A percentile compares a stretch with the other conserved stretches of the same genome.
Evolutionary conservation across 35 echinoderm and acorn worm species (phyloP).

Genomic region (Apostichopus californicus): DNA sequence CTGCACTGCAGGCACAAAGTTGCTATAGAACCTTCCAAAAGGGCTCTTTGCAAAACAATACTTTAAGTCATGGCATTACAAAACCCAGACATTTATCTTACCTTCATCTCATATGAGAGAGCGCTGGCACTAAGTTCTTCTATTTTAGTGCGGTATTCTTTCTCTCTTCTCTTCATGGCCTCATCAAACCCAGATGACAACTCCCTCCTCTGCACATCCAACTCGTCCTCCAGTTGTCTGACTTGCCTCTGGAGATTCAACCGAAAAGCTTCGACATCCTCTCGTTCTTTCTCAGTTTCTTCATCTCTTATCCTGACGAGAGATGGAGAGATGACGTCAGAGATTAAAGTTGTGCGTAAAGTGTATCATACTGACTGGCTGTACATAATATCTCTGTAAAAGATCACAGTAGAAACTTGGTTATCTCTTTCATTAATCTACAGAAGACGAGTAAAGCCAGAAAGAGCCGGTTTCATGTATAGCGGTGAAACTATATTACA

Average conservation of each 20-base stretch:
- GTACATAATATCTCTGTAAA: too few species aligned
- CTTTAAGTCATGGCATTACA: too few species aligned
- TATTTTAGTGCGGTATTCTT: slow-evolving; percentile 75
- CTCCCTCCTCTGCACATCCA: slow-evolving; percentile 89
- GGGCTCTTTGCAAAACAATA: too few species aligned
- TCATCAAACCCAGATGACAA: slow-evolving; percentile 88
- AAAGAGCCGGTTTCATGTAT: background rate
- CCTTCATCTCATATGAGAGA: slow-evolving; percentile 96
- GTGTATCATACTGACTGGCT: background rate
- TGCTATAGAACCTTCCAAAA: too few species aligned
- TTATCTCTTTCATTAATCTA: background rate
- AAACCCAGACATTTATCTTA: slow-evolving; percentile 13
- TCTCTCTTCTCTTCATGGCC: slow-evolving; percentile 75
- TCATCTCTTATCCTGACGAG: slow-evolving; percentile 72
- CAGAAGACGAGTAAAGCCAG: too few species aligned
- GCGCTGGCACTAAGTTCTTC: slow-evolving; percentile 77
- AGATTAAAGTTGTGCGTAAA: too few species aligned
- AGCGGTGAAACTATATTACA: too few species aligned
- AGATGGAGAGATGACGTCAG: background rate
- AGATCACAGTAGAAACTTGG: too few species aligned
- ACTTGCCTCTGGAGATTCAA: slow-evolving; percentile 77
- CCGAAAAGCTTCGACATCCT: slow-evolving; percentile 68
- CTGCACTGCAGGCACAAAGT: too few species aligned
- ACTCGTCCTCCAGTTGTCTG: slow-evolving; percentile 82
- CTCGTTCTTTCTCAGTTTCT: slow-evolving; percentile 76